phyloP scores from a whole-genome alignment of 2,113 vertebrate species.

The Rhipidura dahli region DNA sequence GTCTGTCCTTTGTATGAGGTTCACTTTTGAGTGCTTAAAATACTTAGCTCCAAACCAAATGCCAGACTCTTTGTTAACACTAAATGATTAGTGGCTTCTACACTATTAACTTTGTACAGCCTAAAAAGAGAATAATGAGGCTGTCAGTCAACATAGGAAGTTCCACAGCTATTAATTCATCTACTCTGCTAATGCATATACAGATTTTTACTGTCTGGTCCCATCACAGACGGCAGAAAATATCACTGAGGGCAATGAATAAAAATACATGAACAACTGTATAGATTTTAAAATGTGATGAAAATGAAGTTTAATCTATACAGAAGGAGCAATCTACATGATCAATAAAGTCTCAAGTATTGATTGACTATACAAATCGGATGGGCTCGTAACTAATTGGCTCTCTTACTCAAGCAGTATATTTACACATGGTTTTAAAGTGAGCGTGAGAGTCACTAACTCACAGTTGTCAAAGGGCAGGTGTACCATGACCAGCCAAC shows the following conservation, averaged over 20 bases:
- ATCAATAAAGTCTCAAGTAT: slow-evolving; percentile 43
- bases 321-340: neutral
- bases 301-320: slow-evolving; percentile 36
- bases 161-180: slow-evolving; percentile 28
- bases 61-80: neutral
- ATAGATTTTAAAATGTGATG: slow-evolving; percentile 24
- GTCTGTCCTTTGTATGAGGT: neutral
- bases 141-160: slow-evolving; percentile 22
- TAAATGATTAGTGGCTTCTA: slow-evolving; percentile 49
- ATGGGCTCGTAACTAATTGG: slow-evolving; percentile 31
- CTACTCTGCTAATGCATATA: slow-evolving; percentile 7
- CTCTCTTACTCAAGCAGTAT: neutral
- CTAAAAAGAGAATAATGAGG: slow-evolving; percentile 39
- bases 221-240: slow-evolving; percentile 6
- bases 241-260: neutral
- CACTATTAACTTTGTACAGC: slow-evolving; percentile 27
- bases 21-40: slow-evolving; percentile 7
- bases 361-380: slow-evolving; percentile 27
- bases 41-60: neutral
- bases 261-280: neutral
- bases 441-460: neutral
- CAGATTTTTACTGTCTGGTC: neutral
- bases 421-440: slow-evolving; percentile 41
- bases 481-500: neutral
- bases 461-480: slow-evolving; percentile 21